Evolutionary conservation across 2,113 vertebrate species (phyloP), one percentile per base, ranked within the genome.

Genomic region (Isichthys henryi): DNA sequence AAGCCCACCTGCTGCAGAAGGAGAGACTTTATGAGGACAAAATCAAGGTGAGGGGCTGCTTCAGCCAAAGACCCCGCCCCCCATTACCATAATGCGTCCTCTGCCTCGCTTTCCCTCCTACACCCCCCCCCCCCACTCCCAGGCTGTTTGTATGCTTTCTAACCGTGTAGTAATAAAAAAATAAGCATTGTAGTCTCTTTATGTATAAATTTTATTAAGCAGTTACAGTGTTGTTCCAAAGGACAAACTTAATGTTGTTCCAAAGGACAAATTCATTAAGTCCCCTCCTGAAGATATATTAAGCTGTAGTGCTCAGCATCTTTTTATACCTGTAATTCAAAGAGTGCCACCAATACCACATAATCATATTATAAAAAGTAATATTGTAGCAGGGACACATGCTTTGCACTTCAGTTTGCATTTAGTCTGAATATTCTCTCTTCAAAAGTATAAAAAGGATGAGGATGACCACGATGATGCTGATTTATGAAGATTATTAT

Each of bases 11-110:
- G 92, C 97, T 98, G 91, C 98, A 99, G 93, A 99, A 99, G 85
- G 98, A 99, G 80, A 97, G 98, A 93, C 97, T 98, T 92, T 99
- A 95, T 90, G 98, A 99, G 90, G 98, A 99, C 92, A 99, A 98
- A 94, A 97, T 99, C 92, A 98, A 98, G 97, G 98, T 99, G 62
- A 17, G 90, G 27, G 86, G 21, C 23, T 23, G 5, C 48, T 3
- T 23, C 3, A 31, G 39, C 35, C 43, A 62, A 21, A 7, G n/a
- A 49, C 21, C 21, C 21, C 10, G 27, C 11, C 66, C 27, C 66
- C 27, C 66, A 70, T 23, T 7, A 1, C 52, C 85, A 53, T 1
- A 8, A 62, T n/a, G 56, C 56, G 8, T 62, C 58, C 23, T n/a
- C 58, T 9, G 58, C 23, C 58, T 27, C 2, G 23, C 7, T 66